Evolutionary conservation across 2,888 invertebrate genomes (phyloP), one percentile per base, ranked within the genome.

Genomic region (Glaucopsyche alexis): DNA sequence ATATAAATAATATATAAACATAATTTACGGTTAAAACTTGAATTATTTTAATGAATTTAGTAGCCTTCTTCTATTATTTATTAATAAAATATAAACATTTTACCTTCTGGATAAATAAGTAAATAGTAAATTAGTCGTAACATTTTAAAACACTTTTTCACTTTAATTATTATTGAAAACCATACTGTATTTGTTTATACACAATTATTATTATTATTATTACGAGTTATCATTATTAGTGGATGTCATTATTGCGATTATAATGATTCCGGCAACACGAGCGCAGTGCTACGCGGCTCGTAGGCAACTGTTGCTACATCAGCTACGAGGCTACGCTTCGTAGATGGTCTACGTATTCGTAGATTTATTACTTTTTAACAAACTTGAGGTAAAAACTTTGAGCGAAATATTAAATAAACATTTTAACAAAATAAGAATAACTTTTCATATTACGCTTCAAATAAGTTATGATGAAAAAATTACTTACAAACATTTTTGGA

Each of bases 261-360:
- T 29, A 29, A 40, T 38, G 64, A 47, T 29, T 69, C 60, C 73
- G 72, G 6, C n/a, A 70, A 45, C 42, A 81, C 91, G 89, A 81
- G 90, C 82, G 91, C 78, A 80, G 81, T 85, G 88, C 82, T 84
- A 82, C 87, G 81, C 84, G 85, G 77, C 78, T 80, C 77, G 81
- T 79, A 80, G 87, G 89, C 89, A 91, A 92, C 92, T 91, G 92
- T 91, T 91, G 90, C 88, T 89, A 85, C 82, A 75, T 49, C 75
- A 67, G 77, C 75, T 76, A 77, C 76, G 78, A 74, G 64, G 76
- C 76, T 75, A 76, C 78, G 77, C 74, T 72, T 74, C 76, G 79
- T 78, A 72, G 49, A 65, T 13, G n/a, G 2, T 42, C 60, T 71
- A 71, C 60, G 14, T 29, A 60, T 55, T 55, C 19, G 55, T 8